These are phyloP conservation scores for Pachypanchax playfairii DNA, from an alignment of 2,113 vertebrate species.

Conservation along the genomic window DNA sequence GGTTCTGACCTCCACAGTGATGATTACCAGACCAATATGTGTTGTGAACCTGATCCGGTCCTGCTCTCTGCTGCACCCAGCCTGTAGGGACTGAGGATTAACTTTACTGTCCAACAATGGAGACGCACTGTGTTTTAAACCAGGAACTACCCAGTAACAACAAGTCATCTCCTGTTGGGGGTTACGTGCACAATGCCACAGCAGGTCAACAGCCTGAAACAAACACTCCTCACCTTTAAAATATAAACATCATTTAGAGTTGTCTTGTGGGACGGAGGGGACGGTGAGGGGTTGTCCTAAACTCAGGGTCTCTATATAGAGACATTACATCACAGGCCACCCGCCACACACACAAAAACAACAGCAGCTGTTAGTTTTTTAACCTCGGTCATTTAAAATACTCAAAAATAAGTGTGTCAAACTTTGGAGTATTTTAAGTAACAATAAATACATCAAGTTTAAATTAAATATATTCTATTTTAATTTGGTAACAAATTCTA, in stretches of 20 bases:
- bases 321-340: neutral
- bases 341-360: neutral
- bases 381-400: no score
- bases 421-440: no score
- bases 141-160: constrained; percentile 36
- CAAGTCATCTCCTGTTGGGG: neutral
- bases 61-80: neutral
- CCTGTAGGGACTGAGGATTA: constrained; percentile 33
- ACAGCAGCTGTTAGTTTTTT: no score
- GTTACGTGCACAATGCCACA: neutral
- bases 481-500: no score
- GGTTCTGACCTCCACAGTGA: no score
- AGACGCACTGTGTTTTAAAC: neutral
- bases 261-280: neutral
- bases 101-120: neutral
- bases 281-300: neutral
- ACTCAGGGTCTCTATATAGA: neutral
- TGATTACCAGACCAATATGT: no score
- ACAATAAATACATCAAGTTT: no score
- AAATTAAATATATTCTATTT: no score
- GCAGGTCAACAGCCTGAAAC: constrained; percentile 9
- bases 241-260: constrained; percentile 25
- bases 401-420: no score
- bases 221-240: neutral
- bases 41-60: constrained; percentile 38